These are phyloP conservation scores for Smutsia temminckii DNA, from an alignment of 2,797 vertebrate species.

Conservation along the genomic window DNA sequence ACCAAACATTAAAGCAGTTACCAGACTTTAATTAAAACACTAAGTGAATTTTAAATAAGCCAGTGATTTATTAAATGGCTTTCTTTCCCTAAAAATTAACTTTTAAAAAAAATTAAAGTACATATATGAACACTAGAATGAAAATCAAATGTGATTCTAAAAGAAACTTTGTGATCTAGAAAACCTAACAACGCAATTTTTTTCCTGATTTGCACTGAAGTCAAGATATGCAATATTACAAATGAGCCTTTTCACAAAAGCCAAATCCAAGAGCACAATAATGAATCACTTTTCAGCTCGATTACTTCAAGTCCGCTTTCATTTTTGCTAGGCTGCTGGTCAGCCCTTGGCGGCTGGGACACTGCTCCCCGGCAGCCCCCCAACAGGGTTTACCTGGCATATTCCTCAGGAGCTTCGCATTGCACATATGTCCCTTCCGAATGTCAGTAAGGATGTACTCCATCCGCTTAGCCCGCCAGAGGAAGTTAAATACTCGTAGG, in stretches of 20 bases:
- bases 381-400: slow-evolving; percentile 90
- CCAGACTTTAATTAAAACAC: not conserved
- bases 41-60: not conserved
- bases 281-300: not conserved
- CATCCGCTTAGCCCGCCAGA: slow-evolving; percentile 98
- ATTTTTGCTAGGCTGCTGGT: not conserved
- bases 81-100: not conserved
- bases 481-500: slow-evolving; percentile 97
- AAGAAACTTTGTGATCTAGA: not conserved
- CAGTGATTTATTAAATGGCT: not conserved
- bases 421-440: slow-evolving; percentile 99
- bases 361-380: not conserved
- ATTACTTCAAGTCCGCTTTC: no score
- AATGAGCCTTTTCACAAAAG: not conserved
- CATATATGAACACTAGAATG: not conserved
- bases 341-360: not conserved
- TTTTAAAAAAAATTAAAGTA: not conserved
- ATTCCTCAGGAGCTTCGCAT: slow-evolving; percentile 94
- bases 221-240: not conserved
- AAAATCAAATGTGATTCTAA: slow-evolving; percentile 1
- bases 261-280: not conserved
- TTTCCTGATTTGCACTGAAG: not conserved
- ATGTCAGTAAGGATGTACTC: slow-evolving; percentile 99
- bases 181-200: not conserved
- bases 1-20: not conserved